Evolutionary conservation across 2,888 invertebrate species (phyloP).

Genomic region (Plagiodera versicolora): DNA sequence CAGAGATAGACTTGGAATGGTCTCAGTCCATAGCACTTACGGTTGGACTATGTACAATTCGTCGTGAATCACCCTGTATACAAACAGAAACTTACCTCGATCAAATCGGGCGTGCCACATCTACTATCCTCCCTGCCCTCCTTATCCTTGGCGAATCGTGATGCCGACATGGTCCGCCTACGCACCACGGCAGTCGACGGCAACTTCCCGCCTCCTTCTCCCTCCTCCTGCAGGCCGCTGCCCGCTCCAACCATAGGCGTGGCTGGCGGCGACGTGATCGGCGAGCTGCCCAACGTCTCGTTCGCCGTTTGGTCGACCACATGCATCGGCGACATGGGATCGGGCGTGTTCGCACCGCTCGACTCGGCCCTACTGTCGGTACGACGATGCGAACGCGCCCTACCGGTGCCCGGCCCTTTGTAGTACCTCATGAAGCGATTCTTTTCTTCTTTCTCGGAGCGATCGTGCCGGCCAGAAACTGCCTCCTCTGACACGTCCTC

Average conservation of each 20-base stretch:
- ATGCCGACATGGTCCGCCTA: constrained; percentile 59
- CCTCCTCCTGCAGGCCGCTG: constrained; percentile 37
- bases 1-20: too few relatives aligned
- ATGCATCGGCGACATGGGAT: constrained; percentile 68
- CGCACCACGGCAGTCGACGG: constrained; percentile 48
- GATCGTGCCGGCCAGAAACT: constrained; percentile 71
- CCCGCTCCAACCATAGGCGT: too few relatives aligned
- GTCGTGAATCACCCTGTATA: too few relatives aligned
- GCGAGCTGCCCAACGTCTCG: too few relatives aligned
- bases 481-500: constrained; percentile 83
- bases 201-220: constrained; percentile 33
- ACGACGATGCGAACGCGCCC: constrained; percentile 62
- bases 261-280: constrained; percentile 58
- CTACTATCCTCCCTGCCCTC: constrained; percentile 45
- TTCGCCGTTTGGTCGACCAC: too few relatives aligned
- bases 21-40: too few relatives aligned
- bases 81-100: constrained; percentile 32
- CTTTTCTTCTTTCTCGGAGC: constrained; percentile 79
- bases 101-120: constrained; percentile 43
- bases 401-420: constrained; percentile 49
- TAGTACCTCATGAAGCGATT: constrained; percentile 69
- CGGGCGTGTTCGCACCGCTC: constrained; percentile 75
- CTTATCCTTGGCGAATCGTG: constrained; percentile 50
- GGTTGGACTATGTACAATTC: too few relatives aligned
- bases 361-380: constrained; percentile 70